phyloP scores from a whole-genome alignment of 1,140 invertebrate genomes.

The Neomicropteryx cornuta region DNA sequence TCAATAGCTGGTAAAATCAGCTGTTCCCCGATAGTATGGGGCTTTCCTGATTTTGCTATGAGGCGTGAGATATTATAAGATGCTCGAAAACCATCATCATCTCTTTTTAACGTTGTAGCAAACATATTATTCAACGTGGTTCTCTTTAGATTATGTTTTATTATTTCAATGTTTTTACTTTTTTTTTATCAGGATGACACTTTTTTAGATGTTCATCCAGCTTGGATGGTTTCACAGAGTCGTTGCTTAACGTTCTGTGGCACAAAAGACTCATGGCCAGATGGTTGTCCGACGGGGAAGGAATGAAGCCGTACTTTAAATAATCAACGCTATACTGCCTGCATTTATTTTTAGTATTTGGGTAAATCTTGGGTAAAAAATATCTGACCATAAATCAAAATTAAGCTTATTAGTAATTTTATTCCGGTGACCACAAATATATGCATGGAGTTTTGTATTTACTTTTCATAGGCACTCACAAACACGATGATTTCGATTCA shows the following conservation, averaged over 20 bases:
- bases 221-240: slow-evolving; percentile 17
- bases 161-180: slow-evolving; percentile 7
- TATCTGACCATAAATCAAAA: no score
- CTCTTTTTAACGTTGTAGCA: slow-evolving; percentile 13
- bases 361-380: no score
- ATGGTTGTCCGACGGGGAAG: no score
- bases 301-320: no score
- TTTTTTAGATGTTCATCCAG: slow-evolving; percentile 11
- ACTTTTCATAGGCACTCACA: no score
- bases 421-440: no score
- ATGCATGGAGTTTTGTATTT: no score
- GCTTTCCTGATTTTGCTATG: slow-evolving; percentile 26
- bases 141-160: slow-evolving; percentile 14
- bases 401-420: no score
- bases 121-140: slow-evolving; percentile 10
- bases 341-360: no score
- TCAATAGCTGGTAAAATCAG: slow-evolving; percentile 25
- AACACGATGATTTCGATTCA: no score
- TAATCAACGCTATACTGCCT: no score
- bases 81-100: slow-evolving; percentile 24
- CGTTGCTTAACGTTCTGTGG: slow-evolving; percentile 17
- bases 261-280: no score
- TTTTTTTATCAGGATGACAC: slow-evolving; percentile 19
- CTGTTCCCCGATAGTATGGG: slow-evolving; percentile 24
- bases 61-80: slow-evolving; percentile 29